Base-by-base conservation (phyloP, 2,797 vertebrate species). In the Knipowitschia caucasica region DNA sequence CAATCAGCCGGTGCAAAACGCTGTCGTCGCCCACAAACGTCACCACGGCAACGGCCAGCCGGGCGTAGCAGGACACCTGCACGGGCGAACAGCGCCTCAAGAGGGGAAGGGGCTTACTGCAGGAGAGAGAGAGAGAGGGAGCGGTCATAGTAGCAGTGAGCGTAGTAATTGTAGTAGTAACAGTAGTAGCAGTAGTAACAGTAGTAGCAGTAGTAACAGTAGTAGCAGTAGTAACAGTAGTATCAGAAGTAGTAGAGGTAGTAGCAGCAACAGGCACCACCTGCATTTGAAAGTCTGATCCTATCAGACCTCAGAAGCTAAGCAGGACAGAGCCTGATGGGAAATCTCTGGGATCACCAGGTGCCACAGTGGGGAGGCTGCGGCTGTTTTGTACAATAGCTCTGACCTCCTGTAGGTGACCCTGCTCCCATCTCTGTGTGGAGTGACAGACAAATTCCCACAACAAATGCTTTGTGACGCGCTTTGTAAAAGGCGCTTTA, bases 71-170 rank as follows among this genome's bases (percentile, higher is more conserved):
- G 78, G 93, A 94, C 84, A 95, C 91, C 82, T 98, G 95, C 88
- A 96, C 90, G 51, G 96, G 96, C 59, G 93, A 94, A 93, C 96
- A 99, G 89, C 96, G 96, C 91, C 95, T 95, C 90, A 99, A 96
- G 80, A 98, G 91, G 55, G 95, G 95, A 88, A 98, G 86, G 71
- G 95, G 92, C 90, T 91, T 91, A 69, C 91, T 92, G 88, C 6
- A 14, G 46, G 39, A 61, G 30, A 45, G 12, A 29, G 57, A 29
- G 27, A 31, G 8, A 20, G 51, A 43, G 14, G 38, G n/a, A 56
- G 15, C 12, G 42, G 34, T 45, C 33, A 59, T n/a, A n/a, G 6
- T 24, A 43, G 26, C 2, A 56, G 4, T 29, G 31, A 21, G 29
- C 44, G 10, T 34, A 34, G 4, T 33, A n/a, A 9, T 1, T 45